Evolutionary conservation across 2,113 vertebrate genomes (phyloP).

Genomic region (Leucosticte australis): DNA sequence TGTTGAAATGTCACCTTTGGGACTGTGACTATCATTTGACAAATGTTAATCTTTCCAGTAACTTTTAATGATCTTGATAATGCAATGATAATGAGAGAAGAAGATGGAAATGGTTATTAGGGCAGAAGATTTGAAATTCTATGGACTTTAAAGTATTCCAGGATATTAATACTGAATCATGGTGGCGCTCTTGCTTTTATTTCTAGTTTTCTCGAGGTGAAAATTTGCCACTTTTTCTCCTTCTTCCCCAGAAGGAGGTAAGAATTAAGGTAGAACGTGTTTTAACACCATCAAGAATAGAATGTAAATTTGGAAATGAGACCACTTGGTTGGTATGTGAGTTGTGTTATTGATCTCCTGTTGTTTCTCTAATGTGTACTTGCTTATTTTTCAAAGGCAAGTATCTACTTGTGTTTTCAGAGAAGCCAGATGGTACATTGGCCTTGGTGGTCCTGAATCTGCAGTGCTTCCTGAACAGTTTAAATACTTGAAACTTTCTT

Average conservation of each 20-base stretch:
- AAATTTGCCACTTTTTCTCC: background rate
- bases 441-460: background rate
- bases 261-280: background rate
- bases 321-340: background rate
- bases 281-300: background rate
- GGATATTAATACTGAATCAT: background rate
- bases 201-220: background rate
- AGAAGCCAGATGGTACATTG: background rate
- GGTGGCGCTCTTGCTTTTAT: background rate
- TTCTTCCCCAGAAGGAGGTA: background rate
- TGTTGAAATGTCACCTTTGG: background rate
- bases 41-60: background rate
- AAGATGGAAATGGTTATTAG: background rate
- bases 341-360: background rate
- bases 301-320: background rate
- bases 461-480: background rate
- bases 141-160: background rate
- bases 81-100: background rate
- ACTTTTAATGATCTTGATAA: background rate
- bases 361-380: background rate
- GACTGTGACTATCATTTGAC: background rate
- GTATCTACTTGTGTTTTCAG: background rate
- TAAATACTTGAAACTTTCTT: background rate
- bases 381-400: background rate
- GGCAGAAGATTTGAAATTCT: background rate